Percentiles rank a stretch among this genome's conserved stretches.
These are phyloP conservation scores for Pampus argenteus DNA, from an alignment of 2,797 vertebrate genomes.

Conservation along the genomic window DNA sequence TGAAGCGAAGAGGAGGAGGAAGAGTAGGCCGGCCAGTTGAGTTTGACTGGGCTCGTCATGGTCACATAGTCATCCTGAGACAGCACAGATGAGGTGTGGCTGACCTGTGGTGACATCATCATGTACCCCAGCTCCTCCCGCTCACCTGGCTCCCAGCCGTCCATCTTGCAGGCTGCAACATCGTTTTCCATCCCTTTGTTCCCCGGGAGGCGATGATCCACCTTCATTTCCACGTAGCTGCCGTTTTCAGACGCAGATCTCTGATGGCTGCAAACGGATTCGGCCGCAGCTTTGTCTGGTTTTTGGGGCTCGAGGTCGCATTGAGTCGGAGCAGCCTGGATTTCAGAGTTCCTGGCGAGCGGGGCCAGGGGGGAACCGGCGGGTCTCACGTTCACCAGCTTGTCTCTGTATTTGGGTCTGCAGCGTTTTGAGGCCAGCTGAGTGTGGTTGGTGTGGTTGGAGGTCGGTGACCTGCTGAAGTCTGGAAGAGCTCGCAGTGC, in stretches of 20 bases:
- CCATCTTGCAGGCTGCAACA: not conserved
- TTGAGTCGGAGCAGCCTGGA: conserved; percentile 11
- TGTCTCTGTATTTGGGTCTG: conserved; percentile 65
- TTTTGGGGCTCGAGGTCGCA: not conserved
- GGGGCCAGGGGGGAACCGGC: not conserved
- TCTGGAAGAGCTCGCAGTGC: conserved; percentile 66
- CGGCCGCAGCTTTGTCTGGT: not conserved
- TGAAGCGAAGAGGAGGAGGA: conserved; percentile 39
- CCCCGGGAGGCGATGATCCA: not conserved
- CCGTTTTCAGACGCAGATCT: not conserved
- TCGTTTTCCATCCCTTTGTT: not conserved
- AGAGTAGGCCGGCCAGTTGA: not conserved
- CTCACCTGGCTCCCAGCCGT: conserved; percentile 19
- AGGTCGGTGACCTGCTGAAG: conserved; percentile 65
- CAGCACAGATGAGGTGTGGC: conserved; percentile 19
- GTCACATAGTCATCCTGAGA: conserved; percentile 67
- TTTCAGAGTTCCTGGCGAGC: conserved; percentile 15
- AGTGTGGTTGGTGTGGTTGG: conserved; percentile 38
- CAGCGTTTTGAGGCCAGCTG: conserved; percentile 56
- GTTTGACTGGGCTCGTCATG: conserved; percentile 69
- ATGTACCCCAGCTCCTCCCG: conserved; percentile 68
- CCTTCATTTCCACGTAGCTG: conserved; percentile 56
- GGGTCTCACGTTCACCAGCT: not conserved
- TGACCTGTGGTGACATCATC: conserved; percentile 76
- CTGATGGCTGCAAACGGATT: conserved; percentile 9